These are phyloP conservation scores for Madoqua kirkii DNA, from an alignment of 2,113 vertebrate species.

Conservation along the genomic window DNA sequence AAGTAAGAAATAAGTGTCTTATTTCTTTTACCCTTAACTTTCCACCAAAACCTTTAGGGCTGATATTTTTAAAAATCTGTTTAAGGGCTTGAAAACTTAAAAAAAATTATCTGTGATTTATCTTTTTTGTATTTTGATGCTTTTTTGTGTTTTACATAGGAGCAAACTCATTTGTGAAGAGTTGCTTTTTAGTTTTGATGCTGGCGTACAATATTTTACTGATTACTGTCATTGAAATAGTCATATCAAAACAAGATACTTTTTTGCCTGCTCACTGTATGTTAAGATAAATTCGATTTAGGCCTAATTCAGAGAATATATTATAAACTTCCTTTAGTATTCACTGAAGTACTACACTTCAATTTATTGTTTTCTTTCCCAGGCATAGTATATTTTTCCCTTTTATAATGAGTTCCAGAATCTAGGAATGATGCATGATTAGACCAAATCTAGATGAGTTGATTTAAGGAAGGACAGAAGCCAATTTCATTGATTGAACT, in stretches of 20 bases:
- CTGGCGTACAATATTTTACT: background rate
- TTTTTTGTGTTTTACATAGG: background rate
- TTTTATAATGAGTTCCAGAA: slow-evolving; percentile 14
- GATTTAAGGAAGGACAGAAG: background rate
- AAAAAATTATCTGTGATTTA: background rate
- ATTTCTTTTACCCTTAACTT: background rate
- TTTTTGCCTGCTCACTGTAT: background rate
- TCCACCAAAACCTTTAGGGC: background rate
- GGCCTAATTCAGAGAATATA: slow-evolving; percentile 4
- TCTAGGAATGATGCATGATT: background rate
- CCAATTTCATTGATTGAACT: background rate
- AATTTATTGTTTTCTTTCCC: background rate
- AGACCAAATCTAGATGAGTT: background rate
- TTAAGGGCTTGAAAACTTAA: slow-evolving; percentile 23
- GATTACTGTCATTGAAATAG: slow-evolving; percentile 2
- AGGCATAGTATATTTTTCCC: background rate
- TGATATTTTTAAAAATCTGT: background rate
- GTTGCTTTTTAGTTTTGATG: slow-evolving; percentile 38
- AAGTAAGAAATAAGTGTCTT: background rate
- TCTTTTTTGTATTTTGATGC: slow-evolving; percentile 6
- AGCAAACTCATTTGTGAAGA: slow-evolving; percentile 12
- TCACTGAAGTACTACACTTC: background rate
- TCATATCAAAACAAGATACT: background rate
- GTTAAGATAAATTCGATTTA: slow-evolving; percentile 18
- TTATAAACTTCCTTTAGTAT: slow-evolving; percentile 8